A percentile compares a stretch with the other conserved stretches of the same genome.
Conservation (phyloP, 2,888 invertebrate species). For the Clostera curtula region DNA sequence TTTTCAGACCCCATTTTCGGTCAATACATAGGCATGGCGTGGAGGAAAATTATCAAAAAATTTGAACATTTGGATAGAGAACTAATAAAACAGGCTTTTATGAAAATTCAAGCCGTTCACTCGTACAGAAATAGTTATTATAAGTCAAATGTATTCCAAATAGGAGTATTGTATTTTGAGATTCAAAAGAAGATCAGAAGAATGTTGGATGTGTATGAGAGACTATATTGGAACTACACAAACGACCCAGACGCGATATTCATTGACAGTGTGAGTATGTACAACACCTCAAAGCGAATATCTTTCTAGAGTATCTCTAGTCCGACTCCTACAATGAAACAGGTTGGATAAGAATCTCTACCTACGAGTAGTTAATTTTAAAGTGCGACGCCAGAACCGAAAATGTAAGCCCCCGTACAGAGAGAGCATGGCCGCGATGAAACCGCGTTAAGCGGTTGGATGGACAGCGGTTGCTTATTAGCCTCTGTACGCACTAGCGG, state of each 20-base stretch:
- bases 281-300: not conserved
- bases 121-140: constrained; percentile 8
- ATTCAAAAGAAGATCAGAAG: constrained; percentile 16
- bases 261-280: not conserved
- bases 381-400: too few relatives aligned
- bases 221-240: constrained; percentile 5
- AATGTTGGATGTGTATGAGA: constrained; percentile 7
- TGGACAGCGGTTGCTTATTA: too few relatives aligned
- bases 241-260: not conserved
- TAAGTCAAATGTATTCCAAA: constrained; percentile 8
- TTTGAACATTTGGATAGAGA: constrained; percentile 8
- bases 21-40: not conserved
- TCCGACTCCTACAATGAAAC: too few relatives aligned
- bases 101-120: constrained; percentile 17
- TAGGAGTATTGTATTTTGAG: constrained; percentile 21
- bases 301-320: too few relatives aligned
- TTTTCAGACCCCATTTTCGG: too few relatives aligned
- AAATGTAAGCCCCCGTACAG: too few relatives aligned
- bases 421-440: too few relatives aligned
- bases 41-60: constrained; percentile 4
- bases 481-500: too few relatives aligned
- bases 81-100: constrained; percentile 15
- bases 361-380: too few relatives aligned
- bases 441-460: too few relatives aligned
- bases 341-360: too few relatives aligned